Percentiles rank a stretch among this genome's conserved stretches.
phyloP scores from a whole-genome alignment of 2,888 invertebrate species.

The Cataglyphis cursor region DNA sequence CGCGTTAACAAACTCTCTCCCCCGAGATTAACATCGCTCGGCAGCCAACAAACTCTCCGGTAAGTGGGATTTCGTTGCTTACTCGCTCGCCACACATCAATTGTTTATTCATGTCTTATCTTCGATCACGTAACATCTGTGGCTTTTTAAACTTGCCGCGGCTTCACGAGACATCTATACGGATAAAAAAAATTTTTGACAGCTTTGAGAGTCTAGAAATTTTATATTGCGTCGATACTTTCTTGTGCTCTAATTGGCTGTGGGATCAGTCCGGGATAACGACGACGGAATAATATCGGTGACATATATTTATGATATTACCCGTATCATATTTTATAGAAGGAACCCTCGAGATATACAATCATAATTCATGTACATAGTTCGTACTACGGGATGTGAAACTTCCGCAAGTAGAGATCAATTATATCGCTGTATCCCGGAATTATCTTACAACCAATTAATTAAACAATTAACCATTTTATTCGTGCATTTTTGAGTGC shows the following conservation, averaged over 20 bases:
- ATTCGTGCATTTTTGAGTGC: not conserved
- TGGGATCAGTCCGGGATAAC: conserved; percentile 19
- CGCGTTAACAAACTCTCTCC: conserved; percentile 35
- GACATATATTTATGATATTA: conserved; percentile 14
- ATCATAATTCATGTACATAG: conserved; percentile 6
- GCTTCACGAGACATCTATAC: not conserved
- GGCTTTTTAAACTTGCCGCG: conserved; percentile 30
- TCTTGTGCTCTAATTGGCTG: conserved; percentile 21
- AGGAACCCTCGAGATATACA: not conserved
- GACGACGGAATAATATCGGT: not conserved
- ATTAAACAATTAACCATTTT: not conserved
- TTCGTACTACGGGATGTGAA: not conserved
- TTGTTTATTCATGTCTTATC: conserved; percentile 1
- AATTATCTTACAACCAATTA: too few species aligned
- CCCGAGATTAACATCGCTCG: conserved; percentile 18
- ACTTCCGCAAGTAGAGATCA: not conserved
- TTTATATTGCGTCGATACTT: conserved; percentile 4
- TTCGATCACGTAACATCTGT: not conserved
- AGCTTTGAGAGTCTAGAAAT: not conserved
- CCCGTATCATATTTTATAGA: not conserved
- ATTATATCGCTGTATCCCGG: not conserved
- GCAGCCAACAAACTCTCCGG: conserved; percentile 5
- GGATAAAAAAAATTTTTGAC: not conserved
- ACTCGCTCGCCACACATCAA: not conserved
- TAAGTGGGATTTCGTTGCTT: conserved; percentile 21